Conservation (phyloP, 2,113 vertebrate genomes). For the Donacobius atricapilla region DNA sequence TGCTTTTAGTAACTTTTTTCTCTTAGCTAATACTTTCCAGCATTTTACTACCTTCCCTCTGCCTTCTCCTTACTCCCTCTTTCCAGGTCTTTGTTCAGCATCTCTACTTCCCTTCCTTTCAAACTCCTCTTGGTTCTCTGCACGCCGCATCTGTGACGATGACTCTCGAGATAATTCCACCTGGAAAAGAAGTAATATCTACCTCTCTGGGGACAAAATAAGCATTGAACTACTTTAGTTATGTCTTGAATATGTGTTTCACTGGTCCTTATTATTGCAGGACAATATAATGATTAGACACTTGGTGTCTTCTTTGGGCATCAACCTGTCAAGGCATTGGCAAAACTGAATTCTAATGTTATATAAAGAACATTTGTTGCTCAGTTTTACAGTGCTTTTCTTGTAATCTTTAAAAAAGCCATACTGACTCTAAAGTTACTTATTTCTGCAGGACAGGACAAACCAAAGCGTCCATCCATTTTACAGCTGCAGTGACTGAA, state of each 20-base stretch:
- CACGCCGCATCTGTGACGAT: rapidly evolving
- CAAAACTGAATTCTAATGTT: background rate
- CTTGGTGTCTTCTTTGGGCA: background rate
- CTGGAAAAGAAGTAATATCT: background rate
- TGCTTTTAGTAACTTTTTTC: background rate
- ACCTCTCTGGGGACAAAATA: background rate
- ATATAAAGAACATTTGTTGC: background rate
- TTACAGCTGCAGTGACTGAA: background rate
- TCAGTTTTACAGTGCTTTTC: background rate
- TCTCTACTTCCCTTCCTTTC: background rate
- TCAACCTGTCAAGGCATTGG: background rate
- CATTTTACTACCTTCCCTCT: background rate
- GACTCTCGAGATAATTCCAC: background rate
- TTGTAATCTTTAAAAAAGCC: background rate
- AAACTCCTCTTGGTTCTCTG: background rate
- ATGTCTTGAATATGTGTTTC: background rate
- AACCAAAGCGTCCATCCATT: background rate
- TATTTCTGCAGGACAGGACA: background rate
- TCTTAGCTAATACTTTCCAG: background rate
- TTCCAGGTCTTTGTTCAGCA: background rate
- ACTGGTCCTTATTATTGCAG: background rate
- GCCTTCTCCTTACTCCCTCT: background rate
- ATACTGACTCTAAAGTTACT: background rate
- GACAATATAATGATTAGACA: background rate
- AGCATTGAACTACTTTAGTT: background rate